These are phyloP conservation scores for Notarius quadriscutis DNA, from an alignment of 2,113 vertebrate species.

Conservation along the genomic window DNA sequence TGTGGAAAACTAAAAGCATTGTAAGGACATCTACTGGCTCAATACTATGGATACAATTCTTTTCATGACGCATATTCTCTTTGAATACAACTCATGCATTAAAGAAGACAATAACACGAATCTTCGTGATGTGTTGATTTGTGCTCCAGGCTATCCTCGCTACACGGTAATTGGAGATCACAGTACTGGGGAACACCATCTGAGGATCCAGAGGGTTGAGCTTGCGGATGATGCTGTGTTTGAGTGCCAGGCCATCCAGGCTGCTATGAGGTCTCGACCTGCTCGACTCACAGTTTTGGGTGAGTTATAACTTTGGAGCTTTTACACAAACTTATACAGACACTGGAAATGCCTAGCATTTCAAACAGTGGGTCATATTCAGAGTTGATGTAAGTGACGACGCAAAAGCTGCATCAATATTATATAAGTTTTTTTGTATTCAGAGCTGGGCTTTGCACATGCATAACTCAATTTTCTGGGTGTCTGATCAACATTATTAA, in stretches of 20 bases:
- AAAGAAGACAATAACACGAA: not conserved
- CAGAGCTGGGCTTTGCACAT: not conserved
- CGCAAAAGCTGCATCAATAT: not conserved
- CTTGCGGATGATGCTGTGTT: constrained; percentile 93
- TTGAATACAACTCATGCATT: not conserved
- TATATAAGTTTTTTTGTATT: not conserved
- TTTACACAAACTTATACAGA: not conserved
- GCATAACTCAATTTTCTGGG: not conserved
- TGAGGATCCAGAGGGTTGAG: constrained; percentile 90
- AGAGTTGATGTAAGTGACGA: not conserved
- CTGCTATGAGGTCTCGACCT: constrained; percentile 89
- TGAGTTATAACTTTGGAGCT: constrained; percentile 67
- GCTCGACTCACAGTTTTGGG: constrained; percentile 93
- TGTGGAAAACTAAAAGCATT: not conserved
- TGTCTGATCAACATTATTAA: not conserved
- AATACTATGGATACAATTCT: not conserved
- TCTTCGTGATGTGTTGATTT: constrained; percentile 42
- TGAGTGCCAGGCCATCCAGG: constrained; percentile 97
- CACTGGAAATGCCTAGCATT: not conserved
- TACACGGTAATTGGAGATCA: constrained; percentile 96
- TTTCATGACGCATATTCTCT: not conserved
- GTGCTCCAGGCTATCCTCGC: constrained; percentile 86
- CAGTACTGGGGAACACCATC: constrained; percentile 88
- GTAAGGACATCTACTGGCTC: not conserved
- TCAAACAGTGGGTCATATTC: not conserved